Base-by-base conservation (phyloP, 1,140 invertebrate genomes). In the Listronotus bonariensis region DNA sequence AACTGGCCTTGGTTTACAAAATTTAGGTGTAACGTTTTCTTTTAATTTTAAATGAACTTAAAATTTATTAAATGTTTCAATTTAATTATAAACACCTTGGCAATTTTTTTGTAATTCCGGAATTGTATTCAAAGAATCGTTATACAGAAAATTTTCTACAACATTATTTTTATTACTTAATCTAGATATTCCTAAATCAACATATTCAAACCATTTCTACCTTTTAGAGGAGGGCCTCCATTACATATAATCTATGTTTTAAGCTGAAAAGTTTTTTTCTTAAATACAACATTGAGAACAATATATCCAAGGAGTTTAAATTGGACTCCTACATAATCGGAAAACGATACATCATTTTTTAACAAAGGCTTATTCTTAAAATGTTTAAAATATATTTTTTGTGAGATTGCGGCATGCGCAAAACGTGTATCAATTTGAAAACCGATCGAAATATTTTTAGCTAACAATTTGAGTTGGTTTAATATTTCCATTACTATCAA, bases 31-130 rank as follows among this genome's bases (percentile, higher is more conserved):
- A 26, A 15, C 38, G 11, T 20, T 32, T 9, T 43, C 17, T 61
- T 61, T 61, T 20, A 61, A 51, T 40, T 52, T 61, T 36, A 51
- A 45, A 32, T n/a, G n/a, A 3, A 14, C 17, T 11, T 14, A 14
- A 80, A 6, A 83, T 51, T 61, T 52, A 52, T 61, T 52, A 41
- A 61, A 61, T 32, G 15, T 42, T 12, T 43, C 43, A n/a, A 59
- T 17, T 34, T 20, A n/a, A 6, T 40, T 34, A 49, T 49, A 59
- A 34, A 48, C 14, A 12, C 34, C 14, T 20, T 18, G 11, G 36
- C 12, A 48, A 7, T 51, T 46, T 14, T 48, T 48, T 36, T 26
- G 14, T 11, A 46, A 31, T 12, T 34, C 9, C 9, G 5, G n/a
- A 34, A 34, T 34, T 6, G 32, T 34, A 34, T 5, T 9, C 5